Evolutionary conservation across 2,888 invertebrate genomes (phyloP), one percentile per base, ranked within the genome.

Genomic region (Aleiodes testaceus): DNA sequence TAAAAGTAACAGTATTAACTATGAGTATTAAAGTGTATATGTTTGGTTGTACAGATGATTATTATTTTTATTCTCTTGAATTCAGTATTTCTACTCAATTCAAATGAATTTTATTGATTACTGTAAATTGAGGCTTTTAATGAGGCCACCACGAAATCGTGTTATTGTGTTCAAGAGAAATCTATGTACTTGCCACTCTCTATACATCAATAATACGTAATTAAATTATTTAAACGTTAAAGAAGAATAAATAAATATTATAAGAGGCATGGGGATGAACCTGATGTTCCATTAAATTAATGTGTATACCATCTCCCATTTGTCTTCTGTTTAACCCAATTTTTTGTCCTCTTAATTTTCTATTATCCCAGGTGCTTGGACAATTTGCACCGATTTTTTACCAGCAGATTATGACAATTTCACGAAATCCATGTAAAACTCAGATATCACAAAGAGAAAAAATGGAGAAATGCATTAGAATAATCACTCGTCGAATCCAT

Each of bases 111-210:
- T 49, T 7, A n/a, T 16, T 49, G 49, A 16, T 49, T 12, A 49
- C 49, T 49, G 59, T 59, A 42, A 52, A 3, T 66, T 52, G 18
- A 53, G 53, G 52, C 42, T 53, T 36, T 53, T 44, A 18, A 42
- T 42, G 59, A 66, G 53, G 66, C 66, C 42, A 49, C 5, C 36
- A 22, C n/a, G 20, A 14, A 50, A 59, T 59, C 59, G 26, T 49
- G 20, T 61, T 47, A 68, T 47, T 68, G 68, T 68, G 68, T 68
- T 68, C 68, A 68, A 61, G 49, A 30, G 22, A 14, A 16, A 68
- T 68, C 30, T 61, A 36, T 68, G 64, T 64, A 64, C 9, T 42
- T 59, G 36, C 59, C 59, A 42, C 16, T 59, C 11, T 59, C 47
- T 22, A 55, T 67, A 22, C 55, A 53, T n/a, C 18, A 12, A 44